phyloP scores from a whole-genome alignment of 2,113 vertebrate genomes.

The Hiodon tergisus region DNA sequence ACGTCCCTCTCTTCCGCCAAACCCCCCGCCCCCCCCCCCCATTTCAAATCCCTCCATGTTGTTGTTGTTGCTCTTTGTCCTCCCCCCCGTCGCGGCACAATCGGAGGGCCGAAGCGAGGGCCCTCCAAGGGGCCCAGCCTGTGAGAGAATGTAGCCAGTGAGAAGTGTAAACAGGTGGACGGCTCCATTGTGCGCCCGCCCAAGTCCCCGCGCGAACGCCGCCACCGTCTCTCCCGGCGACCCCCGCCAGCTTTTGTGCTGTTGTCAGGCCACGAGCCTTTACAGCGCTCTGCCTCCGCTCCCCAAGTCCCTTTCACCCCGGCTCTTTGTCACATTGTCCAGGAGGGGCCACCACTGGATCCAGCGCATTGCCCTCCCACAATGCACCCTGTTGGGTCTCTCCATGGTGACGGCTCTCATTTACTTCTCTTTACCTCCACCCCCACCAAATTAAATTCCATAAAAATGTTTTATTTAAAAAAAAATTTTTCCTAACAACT shows the following conservation, averaged over 20 bases:
- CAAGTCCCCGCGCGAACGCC: slow-evolving; percentile 33
- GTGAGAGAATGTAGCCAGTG: slow-evolving; percentile 69
- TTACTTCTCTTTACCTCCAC: too few species aligned
- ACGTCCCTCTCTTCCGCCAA: slow-evolving; percentile 29
- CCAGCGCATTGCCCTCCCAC: slow-evolving; percentile 13
- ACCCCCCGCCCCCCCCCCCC: slow-evolving; percentile 12
- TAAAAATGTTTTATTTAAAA: too few species aligned
- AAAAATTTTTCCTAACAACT: too few species aligned
- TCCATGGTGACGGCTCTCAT: background rate
- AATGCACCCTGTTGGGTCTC: background rate
- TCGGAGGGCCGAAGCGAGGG: slow-evolving; percentile 73
- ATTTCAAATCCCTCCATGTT: slow-evolving; percentile 29
- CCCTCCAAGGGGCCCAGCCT: slow-evolving; percentile 67
- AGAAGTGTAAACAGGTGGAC: slow-evolving; percentile 87
- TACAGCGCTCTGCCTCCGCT: slow-evolving; percentile 21
- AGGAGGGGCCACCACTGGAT: slow-evolving; percentile 26
- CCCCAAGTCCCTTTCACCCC: slow-evolving; percentile 27
- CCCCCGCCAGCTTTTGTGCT: slow-evolving; percentile 36
- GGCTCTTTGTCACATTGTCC: slow-evolving; percentile 30
- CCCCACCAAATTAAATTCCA: background rate
- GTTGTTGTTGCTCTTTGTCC: slow-evolving; percentile 45
- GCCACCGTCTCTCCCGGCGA: slow-evolving; percentile 5
- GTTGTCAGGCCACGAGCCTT: slow-evolving; percentile 37
- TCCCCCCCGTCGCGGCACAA: slow-evolving; percentile 39
- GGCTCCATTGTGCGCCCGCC: slow-evolving; percentile 65